Percentiles rank a stretch among this genome's conserved stretches.
Conservation (phyloP, 2,113 vertebrate species). For the Perca schrenkii region DNA sequence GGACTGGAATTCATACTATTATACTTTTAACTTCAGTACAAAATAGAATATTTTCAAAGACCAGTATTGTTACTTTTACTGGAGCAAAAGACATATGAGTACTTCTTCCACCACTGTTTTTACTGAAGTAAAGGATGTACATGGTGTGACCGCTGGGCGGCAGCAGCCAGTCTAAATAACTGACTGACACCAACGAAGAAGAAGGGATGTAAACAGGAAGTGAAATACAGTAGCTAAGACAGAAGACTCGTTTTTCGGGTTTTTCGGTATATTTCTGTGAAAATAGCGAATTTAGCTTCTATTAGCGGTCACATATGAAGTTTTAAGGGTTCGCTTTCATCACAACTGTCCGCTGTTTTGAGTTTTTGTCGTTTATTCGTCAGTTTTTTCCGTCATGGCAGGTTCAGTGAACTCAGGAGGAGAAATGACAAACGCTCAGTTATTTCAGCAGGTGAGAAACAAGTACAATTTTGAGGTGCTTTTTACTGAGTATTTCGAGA, state of each 20-base stretch:
- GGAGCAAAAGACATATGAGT: no score
- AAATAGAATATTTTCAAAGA: no score
- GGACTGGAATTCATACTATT: no score
- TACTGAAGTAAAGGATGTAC: background rate
- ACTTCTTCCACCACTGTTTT: no score
- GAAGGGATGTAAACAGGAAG: conserved; percentile 66
- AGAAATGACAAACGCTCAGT: conserved; percentile 63
- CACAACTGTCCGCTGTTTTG: fast-evolving
- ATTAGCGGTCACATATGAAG: fast-evolving
- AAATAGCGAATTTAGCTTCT: background rate
- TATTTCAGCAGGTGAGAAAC: conserved; percentile 67
- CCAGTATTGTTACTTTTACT: background rate
- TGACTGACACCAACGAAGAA: conserved; percentile 13
- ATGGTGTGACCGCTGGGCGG: background rate
- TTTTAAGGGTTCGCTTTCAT: fast-evolving
- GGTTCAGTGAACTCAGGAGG: conserved; percentile 26
- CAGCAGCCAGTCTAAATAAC: background rate
- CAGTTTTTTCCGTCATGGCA: conserved; percentile 59
- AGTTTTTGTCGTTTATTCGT: background rate
- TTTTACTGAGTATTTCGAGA: no score
- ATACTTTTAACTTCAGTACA: no score
- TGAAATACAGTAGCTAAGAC: background rate
- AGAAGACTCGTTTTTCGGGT: fast-evolving
- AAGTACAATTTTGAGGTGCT: no score
- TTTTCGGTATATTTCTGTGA: background rate